A percentile compares a stretch with the other conserved stretches of the same genome.
Evolutionary conservation across 1,140 invertebrate genomes (phyloP).

Genomic region (Harpegnathos saltator): DNA sequence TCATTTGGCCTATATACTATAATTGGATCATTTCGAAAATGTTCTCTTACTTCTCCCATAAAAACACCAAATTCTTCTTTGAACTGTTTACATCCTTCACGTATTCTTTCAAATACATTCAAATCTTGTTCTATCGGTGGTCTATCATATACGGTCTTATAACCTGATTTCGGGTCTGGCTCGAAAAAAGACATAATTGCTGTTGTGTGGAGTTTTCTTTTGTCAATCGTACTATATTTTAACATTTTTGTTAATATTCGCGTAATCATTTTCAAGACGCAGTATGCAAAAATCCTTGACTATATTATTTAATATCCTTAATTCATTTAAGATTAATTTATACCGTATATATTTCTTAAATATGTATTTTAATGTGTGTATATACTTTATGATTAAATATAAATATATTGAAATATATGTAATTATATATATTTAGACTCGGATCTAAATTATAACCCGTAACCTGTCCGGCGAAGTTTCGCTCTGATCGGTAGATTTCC

Average conservation of each 20-base stretch:
- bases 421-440: too few relatives aligned
- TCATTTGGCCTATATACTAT: constrained; percentile 87
- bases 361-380: too few relatives aligned
- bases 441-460: too few relatives aligned
- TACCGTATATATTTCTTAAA: neutral
- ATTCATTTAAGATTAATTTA: neutral
- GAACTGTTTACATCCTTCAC: constrained; percentile 88
- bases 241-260: constrained; percentile 5
- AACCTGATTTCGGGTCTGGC: neutral
- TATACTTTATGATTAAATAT: too few relatives aligned
- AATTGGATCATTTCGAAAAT: constrained; percentile 87
- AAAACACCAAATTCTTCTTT: constrained; percentile 89
- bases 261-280: constrained; percentile 4
- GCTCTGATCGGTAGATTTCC: too few relatives aligned
- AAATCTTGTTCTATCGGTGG: constrained; percentile 40
- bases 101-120: constrained; percentile 83
- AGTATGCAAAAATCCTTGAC: neutral
- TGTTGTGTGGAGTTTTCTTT: constrained; percentile 41
- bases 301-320: neutral
- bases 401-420: too few relatives aligned
- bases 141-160: constrained; percentile 26
- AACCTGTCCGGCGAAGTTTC: too few relatives aligned
- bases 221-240: neutral
- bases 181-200: neutral
- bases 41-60: constrained; percentile 90